Evolutionary conservation across 2,113 vertebrate species (phyloP).

Genomic region (Halcyon malimbica): DNA sequence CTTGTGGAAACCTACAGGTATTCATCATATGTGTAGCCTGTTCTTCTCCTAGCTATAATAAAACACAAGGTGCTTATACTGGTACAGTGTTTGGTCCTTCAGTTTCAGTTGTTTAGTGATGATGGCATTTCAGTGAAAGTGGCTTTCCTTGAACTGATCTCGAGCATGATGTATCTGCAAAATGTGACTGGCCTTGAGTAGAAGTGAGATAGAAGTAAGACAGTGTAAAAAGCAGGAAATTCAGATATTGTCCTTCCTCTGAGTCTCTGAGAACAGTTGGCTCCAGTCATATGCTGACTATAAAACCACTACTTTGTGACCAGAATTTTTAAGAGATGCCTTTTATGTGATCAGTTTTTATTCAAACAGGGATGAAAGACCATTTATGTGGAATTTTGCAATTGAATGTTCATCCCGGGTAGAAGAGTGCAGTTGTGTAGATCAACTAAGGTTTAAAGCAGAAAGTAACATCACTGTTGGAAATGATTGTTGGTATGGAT

Average conservation of each 20-base stretch:
- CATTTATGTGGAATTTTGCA: conserved; percentile 34
- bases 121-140: background rate
- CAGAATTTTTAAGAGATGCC: conserved; percentile 45
- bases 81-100: background rate
- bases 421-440: background rate
- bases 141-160: background rate
- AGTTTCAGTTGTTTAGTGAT: background rate
- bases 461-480: background rate
- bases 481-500: background rate
- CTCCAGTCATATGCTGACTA: conserved; percentile 16
- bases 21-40: background rate
- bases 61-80: background rate
- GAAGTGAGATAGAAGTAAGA: background rate
- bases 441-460: background rate
- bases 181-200: background rate
- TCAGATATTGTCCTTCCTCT: background rate
- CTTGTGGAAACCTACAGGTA: background rate
- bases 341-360: conserved; percentile 46
- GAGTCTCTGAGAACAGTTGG: conserved; percentile 34
- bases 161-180: background rate
- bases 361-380: conserved; percentile 44
- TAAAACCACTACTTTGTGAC: conserved; percentile 54
- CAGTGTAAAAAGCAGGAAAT: background rate
- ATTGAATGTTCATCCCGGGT: background rate
- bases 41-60: background rate